A percentile compares a stretch with the other conserved stretches of the same genome.
Evolutionary conservation across 2,888 invertebrate species (phyloP).

Genomic region (Biston stratarius): DNA sequence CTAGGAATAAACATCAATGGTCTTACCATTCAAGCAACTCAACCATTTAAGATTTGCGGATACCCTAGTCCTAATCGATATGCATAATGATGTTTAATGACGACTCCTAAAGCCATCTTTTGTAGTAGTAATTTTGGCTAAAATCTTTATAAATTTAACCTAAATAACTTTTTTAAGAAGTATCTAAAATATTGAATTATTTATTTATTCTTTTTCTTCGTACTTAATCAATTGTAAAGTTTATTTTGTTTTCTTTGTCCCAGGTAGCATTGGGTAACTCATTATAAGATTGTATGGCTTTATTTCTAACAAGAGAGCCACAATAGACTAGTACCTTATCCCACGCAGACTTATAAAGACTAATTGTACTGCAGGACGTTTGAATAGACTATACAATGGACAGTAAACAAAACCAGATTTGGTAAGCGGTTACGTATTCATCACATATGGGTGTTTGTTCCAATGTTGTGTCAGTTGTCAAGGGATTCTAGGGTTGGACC

Average conservation of each 20-base stretch:
- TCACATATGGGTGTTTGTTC: slow-evolving; percentile 25
- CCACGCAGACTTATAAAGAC: slow-evolving; percentile 22
- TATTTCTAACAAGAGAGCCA: slow-evolving; percentile 29
- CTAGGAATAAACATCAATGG: too few relatives aligned
- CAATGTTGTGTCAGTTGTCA: not conserved
- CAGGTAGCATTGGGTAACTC: slow-evolving; percentile 28
- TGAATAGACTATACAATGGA: slow-evolving; percentile 45
- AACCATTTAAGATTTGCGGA: too few relatives aligned
- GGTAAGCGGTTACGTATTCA: slow-evolving; percentile 57
- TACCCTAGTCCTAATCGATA: too few relatives aligned
- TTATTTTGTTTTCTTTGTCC: slow-evolving; percentile 8
- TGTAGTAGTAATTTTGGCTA: too few relatives aligned
- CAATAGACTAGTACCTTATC: slow-evolving; percentile 29
- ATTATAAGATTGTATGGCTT: slow-evolving; percentile 19
- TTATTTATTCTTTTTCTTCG: not conserved
- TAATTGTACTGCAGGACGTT: slow-evolving; percentile 28
- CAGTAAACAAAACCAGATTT: slow-evolving; percentile 50
- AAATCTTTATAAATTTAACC: too few relatives aligned
- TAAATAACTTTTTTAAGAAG: too few relatives aligned
- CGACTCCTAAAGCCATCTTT: too few relatives aligned
- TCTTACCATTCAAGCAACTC: too few relatives aligned
- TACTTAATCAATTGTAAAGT: not conserved
- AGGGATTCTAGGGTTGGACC: not conserved
- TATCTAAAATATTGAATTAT: not conserved
- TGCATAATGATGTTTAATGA: too few relatives aligned